phyloP scores from a whole-genome alignment of 2,888 invertebrate genomes.

The Ormyrus pomaceus region DNA sequence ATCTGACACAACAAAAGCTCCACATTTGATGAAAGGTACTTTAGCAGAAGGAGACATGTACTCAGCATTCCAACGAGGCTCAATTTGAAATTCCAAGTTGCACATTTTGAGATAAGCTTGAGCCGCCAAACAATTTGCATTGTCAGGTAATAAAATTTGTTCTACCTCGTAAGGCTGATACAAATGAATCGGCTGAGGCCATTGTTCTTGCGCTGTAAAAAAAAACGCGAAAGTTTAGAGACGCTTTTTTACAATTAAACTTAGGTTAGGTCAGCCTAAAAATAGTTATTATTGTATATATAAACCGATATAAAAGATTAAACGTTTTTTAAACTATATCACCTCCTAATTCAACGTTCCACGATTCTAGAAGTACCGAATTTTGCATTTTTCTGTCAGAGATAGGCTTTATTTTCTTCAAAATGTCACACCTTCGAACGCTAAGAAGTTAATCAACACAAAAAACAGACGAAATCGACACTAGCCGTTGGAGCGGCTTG shows the following conservation, averaged over 20 bases:
- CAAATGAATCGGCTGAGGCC: constrained; percentile 91
- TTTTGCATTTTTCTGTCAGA: constrained; percentile 38
- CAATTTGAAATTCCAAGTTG: constrained; percentile 87
- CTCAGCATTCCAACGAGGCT: constrained; percentile 93
- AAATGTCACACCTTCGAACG: constrained; percentile 5
- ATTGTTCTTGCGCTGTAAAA: constrained; percentile 87
- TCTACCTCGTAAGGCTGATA: constrained; percentile 95
- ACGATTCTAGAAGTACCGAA: constrained; percentile 39
- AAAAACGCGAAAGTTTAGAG: constrained; percentile 63
- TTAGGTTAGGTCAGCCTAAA: constrained; percentile 34
- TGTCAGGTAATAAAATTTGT: constrained; percentile 95
- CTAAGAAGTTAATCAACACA: background rate
- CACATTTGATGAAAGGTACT: constrained; percentile 94
- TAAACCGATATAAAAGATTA: constrained; percentile 1
- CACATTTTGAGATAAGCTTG: constrained; percentile 97
- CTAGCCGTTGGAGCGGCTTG: background rate
- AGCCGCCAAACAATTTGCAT: constrained; percentile 94
- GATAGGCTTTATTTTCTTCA: background rate
- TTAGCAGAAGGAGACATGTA: constrained; percentile 97
- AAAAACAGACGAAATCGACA: constrained; percentile 44
- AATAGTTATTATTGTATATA: background rate
- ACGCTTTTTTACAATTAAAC: background rate
- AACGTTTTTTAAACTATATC: constrained; percentile 17
- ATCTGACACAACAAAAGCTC: constrained; percentile 92
- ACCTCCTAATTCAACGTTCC: constrained; percentile 61